Evolutionary conservation across 2,113 vertebrate genomes (phyloP).

Genomic region (Hoplias malabaricus): DNA sequence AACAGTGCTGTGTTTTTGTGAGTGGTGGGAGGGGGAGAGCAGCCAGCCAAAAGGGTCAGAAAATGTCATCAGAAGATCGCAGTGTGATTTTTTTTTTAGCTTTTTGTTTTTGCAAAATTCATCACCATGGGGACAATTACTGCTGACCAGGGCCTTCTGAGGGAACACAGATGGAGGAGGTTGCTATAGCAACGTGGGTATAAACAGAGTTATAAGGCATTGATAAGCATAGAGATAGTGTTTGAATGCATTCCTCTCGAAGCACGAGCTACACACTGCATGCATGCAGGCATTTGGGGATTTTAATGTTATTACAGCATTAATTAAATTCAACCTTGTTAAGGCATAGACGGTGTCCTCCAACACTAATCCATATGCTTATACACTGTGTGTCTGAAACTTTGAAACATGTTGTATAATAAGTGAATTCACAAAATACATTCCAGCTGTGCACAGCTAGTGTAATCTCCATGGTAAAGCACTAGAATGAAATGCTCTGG

Average conservation of each 20-base stretch:
- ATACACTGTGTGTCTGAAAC: no score
- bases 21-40: not conserved
- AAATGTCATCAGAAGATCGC: conserved; percentile 28
- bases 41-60: not conserved
- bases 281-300: not conserved
- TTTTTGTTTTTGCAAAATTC: conserved; percentile 42
- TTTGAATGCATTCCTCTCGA: conserved; percentile 25
- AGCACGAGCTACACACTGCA: not conserved
- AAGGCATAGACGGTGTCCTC: not conserved
- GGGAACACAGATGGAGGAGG: conserved; percentile 35
- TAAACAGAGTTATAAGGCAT: conserved; percentile 37
- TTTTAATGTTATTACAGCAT: conserved; percentile 12
- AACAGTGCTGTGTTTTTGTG: conserved; percentile 26
- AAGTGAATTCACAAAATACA: no score
- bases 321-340: conserved; percentile 30
- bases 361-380: not conserved
- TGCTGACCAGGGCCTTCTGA: conserved; percentile 26
- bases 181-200: conserved; percentile 53
- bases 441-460: no score
- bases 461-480: no score
- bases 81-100: conserved; percentile 32
- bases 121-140: conserved; percentile 43
- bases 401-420: no score
- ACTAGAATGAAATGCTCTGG: no score
- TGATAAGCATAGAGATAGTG: conserved; percentile 45